Evolutionary conservation across 2,113 vertebrate species (phyloP).

Genomic region (Camarhynchus parvulus): DNA sequence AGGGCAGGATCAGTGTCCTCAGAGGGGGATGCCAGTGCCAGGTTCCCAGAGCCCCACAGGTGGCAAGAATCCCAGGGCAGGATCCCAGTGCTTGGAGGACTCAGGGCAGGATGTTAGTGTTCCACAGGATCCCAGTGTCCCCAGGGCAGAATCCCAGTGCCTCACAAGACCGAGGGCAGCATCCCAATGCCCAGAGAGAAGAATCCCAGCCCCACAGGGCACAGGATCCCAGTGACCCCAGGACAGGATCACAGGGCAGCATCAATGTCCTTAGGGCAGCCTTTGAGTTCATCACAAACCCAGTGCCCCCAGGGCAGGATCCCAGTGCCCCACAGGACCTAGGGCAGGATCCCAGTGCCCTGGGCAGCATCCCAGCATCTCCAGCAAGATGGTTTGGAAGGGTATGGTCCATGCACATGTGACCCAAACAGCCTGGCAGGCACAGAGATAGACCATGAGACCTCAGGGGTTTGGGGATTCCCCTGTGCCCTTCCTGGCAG

Average conservation of each 20-base stretch:
- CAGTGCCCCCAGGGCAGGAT: not conserved
- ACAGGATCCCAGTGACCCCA: not conserved
- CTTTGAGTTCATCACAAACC: no score
- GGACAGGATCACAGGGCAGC: not conserved
- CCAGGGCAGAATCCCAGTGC: not conserved
- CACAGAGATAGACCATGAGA: not conserved
- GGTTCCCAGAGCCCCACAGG: not conserved
- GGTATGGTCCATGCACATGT: fast-evolving
- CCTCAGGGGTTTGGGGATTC: not conserved
- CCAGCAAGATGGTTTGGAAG: not conserved
- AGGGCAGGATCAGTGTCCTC: not conserved
- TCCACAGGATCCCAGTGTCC: not conserved
- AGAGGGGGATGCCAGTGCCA: not conserved
- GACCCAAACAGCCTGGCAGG: no score
- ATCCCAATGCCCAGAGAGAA: not conserved
- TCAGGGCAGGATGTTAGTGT: not conserved
- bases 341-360: not conserved
- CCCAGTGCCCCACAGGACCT: no score
- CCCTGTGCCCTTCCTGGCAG: not conserved
- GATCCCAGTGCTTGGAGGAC: not conserved
- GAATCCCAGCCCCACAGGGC: not conserved
- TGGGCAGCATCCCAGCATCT: not conserved
- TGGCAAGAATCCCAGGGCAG: not conserved
- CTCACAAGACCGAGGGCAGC: not conserved
- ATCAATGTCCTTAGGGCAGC: no score